Evolutionary conservation across 2,888 invertebrate genomes (phyloP).

Genomic region (Zaprionus obscuricornis): DNA sequence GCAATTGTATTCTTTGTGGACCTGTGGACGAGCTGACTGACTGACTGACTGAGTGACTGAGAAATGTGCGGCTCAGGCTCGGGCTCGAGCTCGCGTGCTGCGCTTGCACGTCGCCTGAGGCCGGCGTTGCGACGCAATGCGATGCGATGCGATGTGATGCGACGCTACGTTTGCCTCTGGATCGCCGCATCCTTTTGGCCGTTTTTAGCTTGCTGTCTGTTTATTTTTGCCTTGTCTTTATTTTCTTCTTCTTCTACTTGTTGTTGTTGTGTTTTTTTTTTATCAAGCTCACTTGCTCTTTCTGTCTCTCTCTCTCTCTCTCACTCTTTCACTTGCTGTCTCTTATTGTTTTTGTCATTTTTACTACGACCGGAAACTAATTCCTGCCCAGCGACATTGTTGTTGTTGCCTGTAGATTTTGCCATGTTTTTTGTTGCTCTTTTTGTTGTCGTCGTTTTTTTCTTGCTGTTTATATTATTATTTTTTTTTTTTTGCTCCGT

Average conservation of each 20-base stretch:
- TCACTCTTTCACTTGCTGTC: slow-evolving; percentile 18
- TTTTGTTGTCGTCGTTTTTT: slow-evolving; percentile 28
- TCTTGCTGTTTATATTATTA: slow-evolving; percentile 11
- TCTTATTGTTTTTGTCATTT: slow-evolving; percentile 68
- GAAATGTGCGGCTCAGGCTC: neutral
- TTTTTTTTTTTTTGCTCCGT: slow-evolving; percentile 12
- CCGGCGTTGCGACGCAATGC: slow-evolving; percentile 12
- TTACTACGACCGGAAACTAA: slow-evolving; percentile 80
- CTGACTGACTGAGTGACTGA: slow-evolving; percentile 3
- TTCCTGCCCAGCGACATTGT: slow-evolving; percentile 68
- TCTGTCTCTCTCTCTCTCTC: neutral
- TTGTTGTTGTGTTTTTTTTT: slow-evolving; percentile 16
- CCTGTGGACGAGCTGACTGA: slow-evolving; percentile 13
- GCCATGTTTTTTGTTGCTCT: slow-evolving; percentile 24
- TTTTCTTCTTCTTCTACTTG: slow-evolving; percentile 27
- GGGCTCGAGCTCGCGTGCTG: slow-evolving; percentile 65
- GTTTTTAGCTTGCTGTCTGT: slow-evolving; percentile 55
- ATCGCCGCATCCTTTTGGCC: slow-evolving; percentile 66
- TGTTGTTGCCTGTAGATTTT: slow-evolving; percentile 19
- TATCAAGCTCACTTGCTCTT: neutral
- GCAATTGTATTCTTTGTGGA: slow-evolving; percentile 10
- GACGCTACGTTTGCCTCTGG: slow-evolving; percentile 31
- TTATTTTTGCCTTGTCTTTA: slow-evolving; percentile 18
- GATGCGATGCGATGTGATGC: slow-evolving; percentile 17
- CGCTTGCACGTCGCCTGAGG: slow-evolving; percentile 51